These are phyloP conservation scores for Poeciliopsis retropinna DNA, from an alignment of 2,113 vertebrate genomes.

Conservation along the genomic window DNA sequence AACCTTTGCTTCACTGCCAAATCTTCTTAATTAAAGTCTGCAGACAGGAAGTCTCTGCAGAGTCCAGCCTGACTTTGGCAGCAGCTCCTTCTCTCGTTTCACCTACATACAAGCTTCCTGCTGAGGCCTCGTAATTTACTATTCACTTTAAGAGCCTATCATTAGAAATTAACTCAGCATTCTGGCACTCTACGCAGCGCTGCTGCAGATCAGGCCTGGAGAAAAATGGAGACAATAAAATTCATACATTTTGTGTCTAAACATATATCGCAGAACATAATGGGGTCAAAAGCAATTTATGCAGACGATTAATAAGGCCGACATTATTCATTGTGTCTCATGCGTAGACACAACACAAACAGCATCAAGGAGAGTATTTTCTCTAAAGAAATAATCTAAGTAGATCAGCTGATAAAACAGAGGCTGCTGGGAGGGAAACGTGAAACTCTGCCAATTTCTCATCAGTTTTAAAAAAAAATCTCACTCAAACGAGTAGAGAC, in stretches of 20 bases:
- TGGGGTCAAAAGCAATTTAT: conserved; percentile 41
- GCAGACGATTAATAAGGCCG: conserved; percentile 32
- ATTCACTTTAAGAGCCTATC: conserved; percentile 53
- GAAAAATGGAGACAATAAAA: conserved; percentile 52
- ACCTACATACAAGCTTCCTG: conserved; percentile 44
- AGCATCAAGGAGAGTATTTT: conserved; percentile 35
- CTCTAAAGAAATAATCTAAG: conserved; percentile 41
- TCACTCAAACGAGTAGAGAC: conserved; percentile 47
- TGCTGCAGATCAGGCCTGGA: conserved; percentile 34
- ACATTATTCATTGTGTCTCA: conserved; percentile 40
- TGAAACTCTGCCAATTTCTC: conserved; percentile 56
- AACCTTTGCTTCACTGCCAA: conserved; percentile 35
- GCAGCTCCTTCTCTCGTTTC: conserved; percentile 40
- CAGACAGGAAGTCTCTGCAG: conserved; percentile 38
- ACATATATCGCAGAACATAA: conserved; percentile 49
- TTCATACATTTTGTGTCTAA: conserved; percentile 40
- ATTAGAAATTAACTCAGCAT: conserved; percentile 60
- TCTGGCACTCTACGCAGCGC: conserved; percentile 22
- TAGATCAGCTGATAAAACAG: conserved; percentile 60
- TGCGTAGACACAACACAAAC: conserved; percentile 39
- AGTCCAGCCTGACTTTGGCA: conserved; percentile 51
- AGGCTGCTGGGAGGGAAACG: conserved; percentile 49
- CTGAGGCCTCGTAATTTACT: conserved; percentile 35
- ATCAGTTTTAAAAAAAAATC: conserved; percentile 69
- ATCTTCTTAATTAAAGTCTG: conserved; percentile 65